A percentile compares a stretch with the other conserved stretches of the same genome.
Conservation (phyloP, 2,888 invertebrate species). For the Danaus chrysippus region DNA sequence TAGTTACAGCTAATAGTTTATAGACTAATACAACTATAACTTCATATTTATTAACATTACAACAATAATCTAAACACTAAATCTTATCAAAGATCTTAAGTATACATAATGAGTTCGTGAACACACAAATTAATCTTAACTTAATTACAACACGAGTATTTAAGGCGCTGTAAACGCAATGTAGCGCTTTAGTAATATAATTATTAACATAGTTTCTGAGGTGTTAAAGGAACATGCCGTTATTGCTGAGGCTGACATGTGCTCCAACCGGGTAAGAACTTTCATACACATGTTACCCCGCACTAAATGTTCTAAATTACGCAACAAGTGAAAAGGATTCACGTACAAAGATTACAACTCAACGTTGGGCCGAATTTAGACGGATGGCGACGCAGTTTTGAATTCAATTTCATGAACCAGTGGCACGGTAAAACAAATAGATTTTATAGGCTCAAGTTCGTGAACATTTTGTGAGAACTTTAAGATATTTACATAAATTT, state of each 20-base stretch:
- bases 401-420: constrained; percentile 32
- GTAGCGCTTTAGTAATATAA: constrained; percentile 48
- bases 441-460: constrained; percentile 22
- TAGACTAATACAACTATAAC: neutral
- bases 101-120: constrained; percentile 9
- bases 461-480: constrained; percentile 14
- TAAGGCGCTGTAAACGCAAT: constrained; percentile 38
- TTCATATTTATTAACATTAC: constrained; percentile 2
- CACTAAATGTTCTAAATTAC: constrained; percentile 36
- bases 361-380: constrained; percentile 27
- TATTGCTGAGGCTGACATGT: constrained; percentile 47
- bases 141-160: constrained; percentile 15
- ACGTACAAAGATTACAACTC: constrained; percentile 28
- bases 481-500: constrained; percentile 3
- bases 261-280: constrained; percentile 38
- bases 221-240: constrained; percentile 44
- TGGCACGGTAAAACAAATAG: constrained; percentile 31
- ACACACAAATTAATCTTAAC: constrained; percentile 8
- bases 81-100: constrained; percentile 9
- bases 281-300: constrained; percentile 36
- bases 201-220: constrained; percentile 45
- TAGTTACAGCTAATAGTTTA: neutral
- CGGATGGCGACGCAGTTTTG: constrained; percentile 30
- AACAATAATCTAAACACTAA: constrained; percentile 8
- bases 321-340: constrained; percentile 39